These are phyloP conservation scores for Andricus quercusramuli DNA, from an alignment of 2,888 invertebrate genomes.

Conservation along the genomic window DNA sequence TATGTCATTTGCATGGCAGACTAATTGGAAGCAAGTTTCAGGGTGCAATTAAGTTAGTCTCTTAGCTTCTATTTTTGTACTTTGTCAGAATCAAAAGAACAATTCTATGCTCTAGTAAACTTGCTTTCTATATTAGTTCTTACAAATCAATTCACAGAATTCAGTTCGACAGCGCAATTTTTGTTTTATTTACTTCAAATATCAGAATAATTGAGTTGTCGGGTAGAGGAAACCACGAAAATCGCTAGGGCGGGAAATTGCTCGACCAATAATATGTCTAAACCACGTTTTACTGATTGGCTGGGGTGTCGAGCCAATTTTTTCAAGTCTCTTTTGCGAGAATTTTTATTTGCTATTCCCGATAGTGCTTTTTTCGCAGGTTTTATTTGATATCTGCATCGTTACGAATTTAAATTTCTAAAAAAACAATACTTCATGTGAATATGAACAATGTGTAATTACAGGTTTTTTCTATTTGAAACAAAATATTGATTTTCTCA, in stretches of 20 bases:
- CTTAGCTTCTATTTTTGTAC: neutral
- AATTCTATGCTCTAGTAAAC: neutral
- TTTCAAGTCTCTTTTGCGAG: neutral
- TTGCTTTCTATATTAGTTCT: neutral
- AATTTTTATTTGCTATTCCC: neutral
- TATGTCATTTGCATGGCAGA: too few species aligned
- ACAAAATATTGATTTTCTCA: too few species aligned
- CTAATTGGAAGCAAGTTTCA: neutral
- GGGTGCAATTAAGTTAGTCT: constrained; percentile 4
- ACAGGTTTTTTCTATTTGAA: too few species aligned
- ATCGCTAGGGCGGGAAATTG: neutral
- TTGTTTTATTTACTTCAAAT: neutral
- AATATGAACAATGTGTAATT: too few species aligned
- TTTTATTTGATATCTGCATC: neutral
- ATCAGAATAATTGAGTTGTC: neutral
- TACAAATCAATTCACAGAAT: neutral
- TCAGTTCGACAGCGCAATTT: neutral
- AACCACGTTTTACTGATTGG: neutral
- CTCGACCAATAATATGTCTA: neutral
- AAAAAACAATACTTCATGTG: neutral
- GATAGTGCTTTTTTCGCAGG: neutral
- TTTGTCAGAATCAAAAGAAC: neutral
- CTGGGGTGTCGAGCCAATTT: neutral
- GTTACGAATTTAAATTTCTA: neutral
- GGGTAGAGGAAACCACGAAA: neutral